Conservation (phyloP, 2,797 vertebrate species). For the Thunnus albacares region DNA sequence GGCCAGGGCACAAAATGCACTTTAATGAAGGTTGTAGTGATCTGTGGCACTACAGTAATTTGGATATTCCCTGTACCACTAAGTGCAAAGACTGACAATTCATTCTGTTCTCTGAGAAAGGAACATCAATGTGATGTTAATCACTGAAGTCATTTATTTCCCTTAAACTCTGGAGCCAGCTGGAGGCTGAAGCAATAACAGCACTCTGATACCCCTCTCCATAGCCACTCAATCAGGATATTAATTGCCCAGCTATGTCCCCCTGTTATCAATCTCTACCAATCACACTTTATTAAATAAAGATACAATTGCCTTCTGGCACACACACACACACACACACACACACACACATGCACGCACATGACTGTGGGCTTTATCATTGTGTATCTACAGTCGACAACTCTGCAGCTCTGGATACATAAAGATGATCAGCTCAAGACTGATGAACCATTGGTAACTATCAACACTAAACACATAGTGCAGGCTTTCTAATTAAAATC, state of each 20-base stretch:
- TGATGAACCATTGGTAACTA: constrained; percentile 21
- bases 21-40: constrained; percentile 28
- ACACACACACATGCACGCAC: constrained; percentile 21
- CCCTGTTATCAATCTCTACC: constrained; percentile 80
- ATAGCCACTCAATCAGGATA: constrained; percentile 78
- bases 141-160: constrained; percentile 79
- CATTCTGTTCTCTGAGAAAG: constrained; percentile 64
- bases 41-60: constrained; percentile 61
- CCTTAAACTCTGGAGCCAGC: constrained; percentile 73
- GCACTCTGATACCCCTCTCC: constrained; percentile 66
- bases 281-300: constrained; percentile 81
- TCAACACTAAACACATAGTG: constrained; percentile 40
- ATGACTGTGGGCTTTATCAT: constrained; percentile 52
- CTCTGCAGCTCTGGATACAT: constrained; percentile 48
- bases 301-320: constrained; percentile 74
- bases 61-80: constrained; percentile 58
- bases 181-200: constrained; percentile 75
- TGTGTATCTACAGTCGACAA: constrained; percentile 60
- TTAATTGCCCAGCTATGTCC: constrained; percentile 78
- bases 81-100: constrained; percentile 71
- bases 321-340: constrained; percentile 37
- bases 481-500: constrained; percentile 40
- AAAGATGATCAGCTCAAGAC: constrained; percentile 47
- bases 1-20: neutral
- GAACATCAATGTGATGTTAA: constrained; percentile 78